Evolutionary conservation across 2,888 invertebrate genomes (phyloP).

Genomic region (Drosophila diplacantha): DNA sequence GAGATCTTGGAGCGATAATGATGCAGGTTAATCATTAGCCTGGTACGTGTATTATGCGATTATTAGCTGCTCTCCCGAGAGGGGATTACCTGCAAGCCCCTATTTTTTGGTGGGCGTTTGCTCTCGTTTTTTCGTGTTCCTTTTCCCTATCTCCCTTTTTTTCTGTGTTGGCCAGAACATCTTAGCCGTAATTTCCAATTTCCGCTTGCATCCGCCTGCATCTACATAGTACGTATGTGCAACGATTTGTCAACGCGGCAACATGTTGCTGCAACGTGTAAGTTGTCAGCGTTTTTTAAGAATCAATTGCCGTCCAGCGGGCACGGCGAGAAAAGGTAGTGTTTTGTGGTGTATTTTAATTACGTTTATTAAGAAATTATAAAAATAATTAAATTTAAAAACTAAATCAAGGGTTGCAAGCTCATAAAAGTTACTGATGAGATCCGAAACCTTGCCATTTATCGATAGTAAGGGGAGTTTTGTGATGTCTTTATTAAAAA

Average conservation of each 20-base stretch:
- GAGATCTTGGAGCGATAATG: constrained; percentile 72
- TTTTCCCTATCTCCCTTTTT: constrained; percentile 13
- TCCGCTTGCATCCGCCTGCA: constrained; percentile 51
- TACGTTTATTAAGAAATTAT: neutral
- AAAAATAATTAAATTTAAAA: neutral
- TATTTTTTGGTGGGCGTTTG: constrained; percentile 58
- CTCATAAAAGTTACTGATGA: neutral
- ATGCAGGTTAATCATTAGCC: constrained; percentile 75
- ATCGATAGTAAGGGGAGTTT: too few species aligned
- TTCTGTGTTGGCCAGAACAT: constrained; percentile 12
- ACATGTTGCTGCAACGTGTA: constrained; percentile 73
- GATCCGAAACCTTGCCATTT: too few species aligned
- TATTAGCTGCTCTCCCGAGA: constrained; percentile 55
- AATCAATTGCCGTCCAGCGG: constrained; percentile 71
- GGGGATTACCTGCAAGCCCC: constrained; percentile 32
- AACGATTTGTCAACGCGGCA: constrained; percentile 69
- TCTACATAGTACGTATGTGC: constrained; percentile 48
- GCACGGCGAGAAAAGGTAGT: neutral
- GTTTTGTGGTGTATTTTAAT: neutral
- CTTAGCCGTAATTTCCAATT: constrained; percentile 70
- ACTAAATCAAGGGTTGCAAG: too few species aligned
- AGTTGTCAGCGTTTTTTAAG: constrained; percentile 71
- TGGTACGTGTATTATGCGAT: constrained; percentile 72
- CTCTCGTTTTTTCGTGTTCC: constrained; percentile 25
- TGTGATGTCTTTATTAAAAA: too few species aligned